Evolutionary conservation across 2,888 invertebrate species (phyloP), one percentile per base, ranked within the genome.

Genomic region (Stramonita haemastoma): DNA sequence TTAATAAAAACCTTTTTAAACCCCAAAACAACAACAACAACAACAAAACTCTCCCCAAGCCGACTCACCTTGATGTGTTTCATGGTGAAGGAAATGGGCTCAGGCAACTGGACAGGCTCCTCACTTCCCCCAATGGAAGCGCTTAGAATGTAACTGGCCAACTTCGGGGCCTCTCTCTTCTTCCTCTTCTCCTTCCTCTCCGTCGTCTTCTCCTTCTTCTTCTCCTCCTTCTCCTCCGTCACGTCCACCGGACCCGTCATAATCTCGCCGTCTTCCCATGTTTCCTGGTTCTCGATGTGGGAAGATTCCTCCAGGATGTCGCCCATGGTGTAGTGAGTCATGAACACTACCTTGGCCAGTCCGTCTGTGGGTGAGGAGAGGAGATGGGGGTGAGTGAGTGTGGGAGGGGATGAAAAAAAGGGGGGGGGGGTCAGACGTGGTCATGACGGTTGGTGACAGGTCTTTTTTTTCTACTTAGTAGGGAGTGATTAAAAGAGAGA

Each of bases 291-390:
- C 87, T 90, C 89, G 60, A 89, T 87, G 66, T 90, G 90, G 57
- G 57, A 13, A 17, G 22, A 34, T 92, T 70, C 93, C 29, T 91
- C 90, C 86, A 95, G 92, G 57, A 94, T 91, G 81, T 94, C 92
- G 26, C 93, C 93, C 83, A 95, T 92, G 85, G 93, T 94, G 90
- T 93, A 91, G 90, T 95, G 95, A 0, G 93, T 94, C 91, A 95
- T 93, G 90, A 95, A 95, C 0, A 95, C 94, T 13, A 94, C 91
- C 83, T 93, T 93, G 11, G 94, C 94, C 77, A 95, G 90, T 29
- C 93, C 94, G 88, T 93, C 95, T 95, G 90, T 8, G 87, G 89
- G 34, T 11, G 34, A 26, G 26, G n/a, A 19, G n/a, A n/a, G 73
- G 29, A 11, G 29, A 26, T n/a, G 73, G 11, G n/a, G 29, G 1